phyloP scores from a whole-genome alignment of 1,140 invertebrate species.

The Pantala flavescens region DNA sequence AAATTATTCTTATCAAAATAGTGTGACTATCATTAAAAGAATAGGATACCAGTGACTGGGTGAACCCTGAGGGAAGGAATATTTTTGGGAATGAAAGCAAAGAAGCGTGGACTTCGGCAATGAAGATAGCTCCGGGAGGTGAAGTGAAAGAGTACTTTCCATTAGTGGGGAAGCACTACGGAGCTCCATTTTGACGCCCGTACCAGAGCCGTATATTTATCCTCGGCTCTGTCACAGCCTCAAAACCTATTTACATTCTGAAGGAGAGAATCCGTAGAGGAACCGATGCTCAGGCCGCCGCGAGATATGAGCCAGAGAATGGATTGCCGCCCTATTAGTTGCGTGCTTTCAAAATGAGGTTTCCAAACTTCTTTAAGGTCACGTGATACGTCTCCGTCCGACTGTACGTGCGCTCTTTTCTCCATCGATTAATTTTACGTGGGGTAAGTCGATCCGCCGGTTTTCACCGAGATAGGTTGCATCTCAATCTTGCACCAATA shows the following conservation, averaged over 20 bases:
- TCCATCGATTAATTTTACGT: no score
- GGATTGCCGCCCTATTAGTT: not conserved
- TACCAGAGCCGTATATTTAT: not conserved
- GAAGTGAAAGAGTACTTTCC: not conserved
- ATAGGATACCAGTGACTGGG: no score
- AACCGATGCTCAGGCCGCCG: not conserved
- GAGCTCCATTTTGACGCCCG: conserved; percentile 2
- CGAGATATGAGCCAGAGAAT: not conserved
- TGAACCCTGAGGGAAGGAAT: not conserved
- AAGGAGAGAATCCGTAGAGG: not conserved
- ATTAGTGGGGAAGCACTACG: not conserved
- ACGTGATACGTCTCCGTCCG: no score
- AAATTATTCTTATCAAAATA: no score
- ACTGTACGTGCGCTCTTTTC: no score
- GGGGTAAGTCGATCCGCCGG: no score
- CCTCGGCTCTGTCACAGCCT: not conserved
- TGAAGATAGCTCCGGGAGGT: not conserved
- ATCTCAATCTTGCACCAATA: no score
- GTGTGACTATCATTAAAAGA: no score
- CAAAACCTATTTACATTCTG: conserved; percentile 3
- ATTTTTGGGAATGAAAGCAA: not conserved
- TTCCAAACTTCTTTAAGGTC: no score
- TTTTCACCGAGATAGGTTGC: no score
- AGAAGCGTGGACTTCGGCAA: not conserved
- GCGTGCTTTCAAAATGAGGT: no score